Evolutionary conservation across 2,113 vertebrate species (phyloP).

Genomic region (Maylandia zebra): DNA sequence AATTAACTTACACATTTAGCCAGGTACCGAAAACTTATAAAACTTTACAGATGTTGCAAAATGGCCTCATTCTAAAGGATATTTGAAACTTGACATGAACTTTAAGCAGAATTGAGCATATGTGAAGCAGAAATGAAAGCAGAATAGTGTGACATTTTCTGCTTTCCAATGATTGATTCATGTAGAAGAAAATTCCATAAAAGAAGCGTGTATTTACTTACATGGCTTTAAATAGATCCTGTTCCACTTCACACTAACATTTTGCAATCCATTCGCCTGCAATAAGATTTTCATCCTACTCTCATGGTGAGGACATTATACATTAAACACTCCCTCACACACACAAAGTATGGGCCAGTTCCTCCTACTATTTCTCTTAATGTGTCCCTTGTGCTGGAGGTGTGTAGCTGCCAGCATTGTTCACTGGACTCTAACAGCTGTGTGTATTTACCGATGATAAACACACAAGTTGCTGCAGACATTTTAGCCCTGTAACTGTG

Average conservation of each 20-base stretch:
- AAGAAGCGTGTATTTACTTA: background rate
- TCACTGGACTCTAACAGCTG: conserved; percentile 59
- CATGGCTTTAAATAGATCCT: background rate
- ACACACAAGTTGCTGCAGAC: conserved; percentile 6
- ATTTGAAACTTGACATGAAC: background rate
- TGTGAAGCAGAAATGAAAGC: background rate
- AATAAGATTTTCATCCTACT: conserved; percentile 2
- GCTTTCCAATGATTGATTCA: background rate
- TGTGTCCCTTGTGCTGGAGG: conserved; percentile 56
- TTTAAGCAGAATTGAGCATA: background rate
- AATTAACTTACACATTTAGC: background rate
- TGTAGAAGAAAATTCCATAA: background rate
- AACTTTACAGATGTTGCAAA: background rate
- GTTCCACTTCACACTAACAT: background rate
- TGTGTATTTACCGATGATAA: conserved; percentile 53
- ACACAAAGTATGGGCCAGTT: conserved; percentile 35
- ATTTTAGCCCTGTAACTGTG: background rate
- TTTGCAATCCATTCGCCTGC: background rate
- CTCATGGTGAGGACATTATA: conserved; percentile 20
- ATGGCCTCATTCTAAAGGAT: background rate
- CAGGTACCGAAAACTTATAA: background rate
- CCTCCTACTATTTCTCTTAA: conserved; percentile 52
- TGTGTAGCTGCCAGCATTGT: conserved; percentile 66
- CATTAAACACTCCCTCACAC: conserved; percentile 6
- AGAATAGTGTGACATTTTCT: background rate